phyloP scores from a whole-genome alignment of 2,888 invertebrate genomes.

The Fragum whitleyi region DNA sequence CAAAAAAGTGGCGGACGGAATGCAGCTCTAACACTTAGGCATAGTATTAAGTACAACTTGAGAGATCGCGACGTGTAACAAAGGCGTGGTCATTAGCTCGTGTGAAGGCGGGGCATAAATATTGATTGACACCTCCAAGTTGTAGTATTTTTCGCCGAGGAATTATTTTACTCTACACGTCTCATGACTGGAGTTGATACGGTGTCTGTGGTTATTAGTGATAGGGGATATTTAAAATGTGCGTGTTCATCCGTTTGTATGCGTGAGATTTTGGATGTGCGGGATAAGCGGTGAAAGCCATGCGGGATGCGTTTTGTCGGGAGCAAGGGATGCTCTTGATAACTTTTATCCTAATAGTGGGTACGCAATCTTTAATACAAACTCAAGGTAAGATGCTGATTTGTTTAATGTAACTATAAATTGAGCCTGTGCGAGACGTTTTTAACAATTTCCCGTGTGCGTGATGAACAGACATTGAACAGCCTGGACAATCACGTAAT shows the following conservation, averaged over 20 bases:
- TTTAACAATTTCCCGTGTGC: no score
- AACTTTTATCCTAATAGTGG: constrained; percentile 30
- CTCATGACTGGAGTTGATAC: neutral
- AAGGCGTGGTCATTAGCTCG: neutral
- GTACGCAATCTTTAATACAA: constrained; percentile 33
- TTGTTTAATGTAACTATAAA: no score
- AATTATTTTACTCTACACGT: constrained; percentile 1
- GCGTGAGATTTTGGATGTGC: constrained; percentile 57
- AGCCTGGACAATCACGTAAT: no score
- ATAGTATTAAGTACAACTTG: neutral
- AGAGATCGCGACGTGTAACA: neutral
- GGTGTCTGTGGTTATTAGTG: constrained; percentile 8
- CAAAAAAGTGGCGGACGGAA: neutral
- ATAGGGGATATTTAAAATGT: constrained; percentile 12
- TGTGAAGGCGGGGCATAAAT: constrained; percentile 10
- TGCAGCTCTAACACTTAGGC: neutral
- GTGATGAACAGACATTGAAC: no score
- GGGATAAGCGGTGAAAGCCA: constrained; percentile 64
- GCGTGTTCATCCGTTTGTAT: constrained; percentile 40
- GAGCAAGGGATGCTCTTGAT: constrained; percentile 61
- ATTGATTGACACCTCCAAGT: constrained; percentile 3
- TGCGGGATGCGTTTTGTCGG: constrained; percentile 63
- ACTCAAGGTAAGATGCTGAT: neutral
- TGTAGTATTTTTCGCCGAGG: constrained; percentile 2
- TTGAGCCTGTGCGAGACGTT: no score